phyloP scores from a whole-genome alignment of 2,888 invertebrate species.

The Andrena praecox region DNA sequence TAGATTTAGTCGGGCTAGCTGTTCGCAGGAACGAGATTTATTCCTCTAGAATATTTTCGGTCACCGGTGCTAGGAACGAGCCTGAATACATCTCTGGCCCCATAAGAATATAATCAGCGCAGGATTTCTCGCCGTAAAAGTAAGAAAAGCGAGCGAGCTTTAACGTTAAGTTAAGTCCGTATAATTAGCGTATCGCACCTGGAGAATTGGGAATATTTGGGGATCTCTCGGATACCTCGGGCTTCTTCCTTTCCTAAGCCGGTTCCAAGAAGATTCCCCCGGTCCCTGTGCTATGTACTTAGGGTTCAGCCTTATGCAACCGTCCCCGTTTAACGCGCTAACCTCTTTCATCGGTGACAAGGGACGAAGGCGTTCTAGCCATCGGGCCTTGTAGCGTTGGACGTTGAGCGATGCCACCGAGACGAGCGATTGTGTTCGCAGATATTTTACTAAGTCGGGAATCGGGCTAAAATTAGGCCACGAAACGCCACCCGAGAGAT shows the following conservation, averaged over 20 bases:
- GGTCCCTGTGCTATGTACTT: slow-evolving; percentile 23
- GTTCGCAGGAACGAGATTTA: background rate
- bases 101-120: no score
- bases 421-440: slow-evolving; percentile 83
- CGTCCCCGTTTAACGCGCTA: slow-evolving; percentile 63
- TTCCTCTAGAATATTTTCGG: background rate
- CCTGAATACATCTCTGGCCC: background rate
- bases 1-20: background rate
- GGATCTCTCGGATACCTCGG: background rate
- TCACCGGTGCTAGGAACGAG: background rate
- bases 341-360: slow-evolving; percentile 72
- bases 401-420: slow-evolving; percentile 84
- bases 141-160: no score
- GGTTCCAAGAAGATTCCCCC: slow-evolving; percentile 37
- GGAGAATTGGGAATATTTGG: background rate
- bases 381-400: slow-evolving; percentile 82
- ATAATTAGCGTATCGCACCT: no score
- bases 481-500: slow-evolving; percentile 41
- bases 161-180: no score
- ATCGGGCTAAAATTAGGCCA: slow-evolving; percentile 78
- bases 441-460: slow-evolving; percentile 77
- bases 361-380: slow-evolving; percentile 76
- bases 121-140: no score
- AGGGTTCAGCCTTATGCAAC: slow-evolving; percentile 69
- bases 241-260: slow-evolving; percentile 17